Evolutionary conservation across 1,140 invertebrate species (phyloP), one percentile per base, ranked within the genome.

Genomic region (Hormaphis cornu): DNA sequence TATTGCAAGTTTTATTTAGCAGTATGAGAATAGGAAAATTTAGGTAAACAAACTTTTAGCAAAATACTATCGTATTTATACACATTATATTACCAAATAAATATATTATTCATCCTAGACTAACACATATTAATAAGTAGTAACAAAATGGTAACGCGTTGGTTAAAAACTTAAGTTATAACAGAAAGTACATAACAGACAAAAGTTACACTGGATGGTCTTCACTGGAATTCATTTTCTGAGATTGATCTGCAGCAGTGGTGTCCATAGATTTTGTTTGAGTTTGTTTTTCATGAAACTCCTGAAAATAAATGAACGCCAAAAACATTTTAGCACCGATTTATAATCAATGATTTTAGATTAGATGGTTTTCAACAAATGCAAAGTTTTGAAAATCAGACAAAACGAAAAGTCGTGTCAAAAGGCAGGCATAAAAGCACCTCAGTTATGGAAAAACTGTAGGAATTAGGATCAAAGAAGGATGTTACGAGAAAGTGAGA

Each of bases 211-310:
- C 42, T 3, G 24, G 14, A n/a, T 5, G 8, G 10, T 63, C 59
- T 8, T 63, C 42, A 16, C 40, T 35, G 18, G n/a, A 30, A 30
- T n/a, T n/a, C 14, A 14, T 24, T 14, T 48, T 66, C 20, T 48
- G 44, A 50, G 44, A 12, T 10, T 50, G 18, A 50, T 66, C 44
- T 6, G 18, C 22, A 7, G 24, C 12, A 30, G 28, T 20, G 20
- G 33, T 22, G 12, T 66, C 44, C 9, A 28, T 44, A 3, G 42
- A 48, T 30, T 42, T 63, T 33, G 61, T 66, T 6, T 66, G 61
- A 50, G 40, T 66, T 66, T 66, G 44, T 48, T 66, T 66, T 66
- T 66, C 61, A 4, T 66, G 61, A 35, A 66, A 66, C 18, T 66
- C 61, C 61, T 66, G 3, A 66, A 66, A 46, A 18, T 14, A 10